Evolutionary conservation across 2,888 invertebrate species (phyloP), one percentile per base, ranked within the genome.

Genomic region (Oxycera nigricornis): DNA sequence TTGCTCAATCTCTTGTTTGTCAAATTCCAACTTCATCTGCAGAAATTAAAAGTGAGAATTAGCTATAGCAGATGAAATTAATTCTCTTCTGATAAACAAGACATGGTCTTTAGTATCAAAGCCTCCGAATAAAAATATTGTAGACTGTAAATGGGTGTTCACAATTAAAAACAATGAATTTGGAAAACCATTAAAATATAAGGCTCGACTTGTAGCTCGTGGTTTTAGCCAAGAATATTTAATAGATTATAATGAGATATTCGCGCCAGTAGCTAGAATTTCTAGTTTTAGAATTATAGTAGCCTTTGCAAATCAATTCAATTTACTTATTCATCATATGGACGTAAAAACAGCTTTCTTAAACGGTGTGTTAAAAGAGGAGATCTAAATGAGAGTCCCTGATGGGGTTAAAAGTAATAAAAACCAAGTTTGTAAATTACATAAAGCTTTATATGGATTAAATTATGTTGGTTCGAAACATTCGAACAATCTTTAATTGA

Each of bases 361-460:
- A 17, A 77, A 77, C 62, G 77, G 77, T 9, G 24, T 28, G 17
- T 57, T 79, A 9, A 75, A 77, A 31, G 76, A 77, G 57, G 78
- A 77, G 76, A 76, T 77, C 24, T 79, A 77, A 30, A 77, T 77
- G 75, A 28, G 31, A 22, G 65, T 77, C 31, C 76, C 79, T 20
- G 20, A 76, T 52, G 79, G 79, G 22, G 24, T 76, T 14, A 52
- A 76, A 76, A 31, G 41, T 61, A 1, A 24, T 2, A 2, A 2
- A 55, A 55, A 55, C 1, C 2, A 1, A 61, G 76, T 77, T 14
- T 78, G 65, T 50, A 77, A 74, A 70, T 55, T 78, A 74, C 61
- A 73, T 74, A 79, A 78, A 74, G 74, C 78, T 26, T 70, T 80
- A 41, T 79, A 79, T 72, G 78, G 79, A 4, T 76, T 80, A 20